Evolutionary conservation across 2,888 invertebrate species (phyloP), one percentile per base, ranked within the genome.

Genomic region (Bruchidius siliquastri): DNA sequence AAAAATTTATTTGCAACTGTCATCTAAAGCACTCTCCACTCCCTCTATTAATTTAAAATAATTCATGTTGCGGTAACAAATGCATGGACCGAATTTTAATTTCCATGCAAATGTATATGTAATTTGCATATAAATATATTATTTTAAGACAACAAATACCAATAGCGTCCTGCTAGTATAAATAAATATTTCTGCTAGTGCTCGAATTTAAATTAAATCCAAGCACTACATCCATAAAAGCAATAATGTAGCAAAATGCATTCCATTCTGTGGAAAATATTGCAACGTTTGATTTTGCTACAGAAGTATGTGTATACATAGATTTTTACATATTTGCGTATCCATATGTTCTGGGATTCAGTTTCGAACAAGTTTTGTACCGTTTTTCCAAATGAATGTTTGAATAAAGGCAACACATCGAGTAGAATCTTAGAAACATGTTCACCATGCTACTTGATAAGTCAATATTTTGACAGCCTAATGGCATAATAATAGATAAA

Each of bases 61-160:
- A 49, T 49, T 49, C 49, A 49, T 49, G 18, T 13, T 49, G 18
- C 49, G 49, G 13, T 49, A 49, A 18, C 49, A 49, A 13, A 49
- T 49, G 1, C 49, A 49, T 13, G 49, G 49, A 49, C n/a, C n/a
- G 18, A 49, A 18, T 76, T 72, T 70, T 69, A 71, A 73, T 66
- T 72, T 73, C 68, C 20, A 72, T 72, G 22, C 49, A 69, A 73
- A 73, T 76, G n/a, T 73, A 4, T 71, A 49, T 22, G 67, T 66
- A 75, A 77, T 77, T 77, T 73, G 72, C 73, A 74, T 75, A 77
- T 74, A 77, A 75, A 77, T 76, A 69, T 74, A 77, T 76, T 77
- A 77, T 75, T 74, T 71, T 71, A 22, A 73, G 74, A 74, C 72
- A 75, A 76, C 73, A 74, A 73, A 73, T 72, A 74, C 73, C 32